Base-by-base conservation (phyloP, 2,113 vertebrate species). In the Colossoma macropomum region DNA sequence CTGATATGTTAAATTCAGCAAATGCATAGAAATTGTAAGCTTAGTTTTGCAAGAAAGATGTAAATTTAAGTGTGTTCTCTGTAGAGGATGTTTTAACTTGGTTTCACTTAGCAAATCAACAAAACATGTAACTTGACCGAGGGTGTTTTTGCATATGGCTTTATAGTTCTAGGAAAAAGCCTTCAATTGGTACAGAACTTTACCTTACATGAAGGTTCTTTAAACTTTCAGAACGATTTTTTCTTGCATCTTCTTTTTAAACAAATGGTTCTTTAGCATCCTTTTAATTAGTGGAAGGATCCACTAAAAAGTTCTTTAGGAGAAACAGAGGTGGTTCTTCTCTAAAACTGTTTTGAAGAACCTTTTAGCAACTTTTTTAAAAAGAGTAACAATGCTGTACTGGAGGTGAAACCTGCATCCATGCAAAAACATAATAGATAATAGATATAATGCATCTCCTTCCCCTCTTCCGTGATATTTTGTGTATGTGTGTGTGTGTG, bases 371-470 rank as follows among this genome's bases (percentile, higher is more conserved):
- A 1, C 19, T 56, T 56, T 56, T 21, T 21, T 56, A 5, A 15
- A 1, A 56, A 3, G 4, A 4, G 54, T 59, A n/a, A 15, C 15
- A 7, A 7, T 59, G 59, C 25, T 27, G 4, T 13, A 9, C 11
- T n/a, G 59, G n/a, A n/a, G 59, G 9, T 59, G 4, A 62, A 62
- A 62, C 59, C n/a, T 69, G 25, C n/a, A 23, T 54, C 11, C 52
- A 60, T 70, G 54, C 32, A 71, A 38, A 72, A 71, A 71, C 56
- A 84, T 41, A 87, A 38, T n/a, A 66, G 83, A 56, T 65, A 32
- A 71, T 70, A 70, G 6, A 17, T 77, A 79, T 70, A 66, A 1
- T 45, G 6, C 10, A 11, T 41, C 30, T 72, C 11, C 50, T 6
- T 69, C 9, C 50, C 81, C 79, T 71, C 76, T 77, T 76, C 68